Evolutionary conservation across 2,797 vertebrate genomes (phyloP), one percentile per base, ranked within the genome.

Genomic region (Aeoliscus strigatus): DNA sequence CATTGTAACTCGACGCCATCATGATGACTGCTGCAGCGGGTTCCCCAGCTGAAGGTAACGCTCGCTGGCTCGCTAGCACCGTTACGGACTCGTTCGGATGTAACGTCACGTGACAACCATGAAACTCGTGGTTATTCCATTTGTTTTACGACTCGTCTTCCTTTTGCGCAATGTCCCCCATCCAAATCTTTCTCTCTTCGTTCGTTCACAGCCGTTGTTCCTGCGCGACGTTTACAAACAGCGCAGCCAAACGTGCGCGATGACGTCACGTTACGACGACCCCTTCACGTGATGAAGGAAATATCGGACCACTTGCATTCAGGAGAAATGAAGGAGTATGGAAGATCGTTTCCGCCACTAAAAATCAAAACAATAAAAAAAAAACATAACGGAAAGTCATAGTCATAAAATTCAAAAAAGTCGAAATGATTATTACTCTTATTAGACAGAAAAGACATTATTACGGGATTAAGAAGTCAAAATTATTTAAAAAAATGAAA

Each of bases 1-100:
- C 82, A 65, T 70, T 91, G 52, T 90, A 92, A 51, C 85, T 87
- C 37, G 91, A 86, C 71, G 90, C 87, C 90, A 90, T 91, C 68
- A 77, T 80, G n/a, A n/a, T n/a, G 51, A 15, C 32, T 35, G 45
- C 44, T 15, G 16, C 3, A 33, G 3, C 1, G 1, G 9, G n/a
- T 38, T 6, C 3, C 18, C 18, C 3, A 21, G 18, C 3, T 21
- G 6, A 21, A 21, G 18, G 3, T 21, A 21, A 21, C 18, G 18
- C 6, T 3, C 31, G 37, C 27, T 27, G 2, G 48, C 37, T 26
- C 5, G 21, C 33, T 44, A 50, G 33, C 44, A 9, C 6, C 27
- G 27, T 15, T 24, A 27, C 9, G 4, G n/a, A 6, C n/a, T 6
- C 12, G 3, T 9, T 1, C 17, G 0, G 16, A 1, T 14, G n/a